Percentiles rank a stretch among this genome's conserved stretches.
Evolutionary conservation across 2,888 invertebrate genomes (phyloP).

Genomic region (Steinernema carpocapsae): DNA sequence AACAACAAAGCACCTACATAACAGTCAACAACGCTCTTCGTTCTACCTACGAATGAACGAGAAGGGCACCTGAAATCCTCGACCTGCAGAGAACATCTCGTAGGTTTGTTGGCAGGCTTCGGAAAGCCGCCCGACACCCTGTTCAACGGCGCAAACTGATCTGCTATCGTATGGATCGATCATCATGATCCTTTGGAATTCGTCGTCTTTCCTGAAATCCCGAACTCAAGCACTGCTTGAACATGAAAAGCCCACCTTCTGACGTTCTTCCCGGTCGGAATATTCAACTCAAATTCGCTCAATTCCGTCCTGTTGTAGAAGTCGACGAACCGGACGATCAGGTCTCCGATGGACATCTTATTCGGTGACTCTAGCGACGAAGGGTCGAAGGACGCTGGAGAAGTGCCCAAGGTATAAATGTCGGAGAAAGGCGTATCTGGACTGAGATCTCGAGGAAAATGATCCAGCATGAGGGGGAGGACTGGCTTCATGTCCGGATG

Average conservation of each 20-base stretch:
- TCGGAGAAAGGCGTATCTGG: not conserved
- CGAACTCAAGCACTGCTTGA: not conserved
- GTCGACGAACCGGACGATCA: constrained; percentile 6
- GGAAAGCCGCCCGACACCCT: not conserved
- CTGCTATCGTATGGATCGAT: not conserved
- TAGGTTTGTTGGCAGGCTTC: not conserved
- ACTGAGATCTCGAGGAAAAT: not conserved
- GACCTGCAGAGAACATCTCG: not conserved
- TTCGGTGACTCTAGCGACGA: not conserved
- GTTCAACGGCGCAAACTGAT: not conserved
- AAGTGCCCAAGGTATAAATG: not conserved
- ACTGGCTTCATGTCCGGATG: not conserved
- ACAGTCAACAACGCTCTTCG: too few relatives aligned
- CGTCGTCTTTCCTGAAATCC: not conserved
- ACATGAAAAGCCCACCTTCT: not conserved
- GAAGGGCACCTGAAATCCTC: not conserved
- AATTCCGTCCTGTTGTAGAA: constrained; percentile 5
- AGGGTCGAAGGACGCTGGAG: not conserved
- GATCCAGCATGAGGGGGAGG: not conserved
- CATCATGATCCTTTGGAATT: not conserved
- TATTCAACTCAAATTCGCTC: not conserved
- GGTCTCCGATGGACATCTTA: not conserved
- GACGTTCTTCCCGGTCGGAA: not conserved
- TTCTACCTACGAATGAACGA: not conserved
- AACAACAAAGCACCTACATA: too few relatives aligned